A percentile compares a stretch with the other conserved stretches of the same genome.
Evolutionary conservation across 2,888 invertebrate species (phyloP).

Genomic region (Hirtodrosophila histrioides): DNA sequence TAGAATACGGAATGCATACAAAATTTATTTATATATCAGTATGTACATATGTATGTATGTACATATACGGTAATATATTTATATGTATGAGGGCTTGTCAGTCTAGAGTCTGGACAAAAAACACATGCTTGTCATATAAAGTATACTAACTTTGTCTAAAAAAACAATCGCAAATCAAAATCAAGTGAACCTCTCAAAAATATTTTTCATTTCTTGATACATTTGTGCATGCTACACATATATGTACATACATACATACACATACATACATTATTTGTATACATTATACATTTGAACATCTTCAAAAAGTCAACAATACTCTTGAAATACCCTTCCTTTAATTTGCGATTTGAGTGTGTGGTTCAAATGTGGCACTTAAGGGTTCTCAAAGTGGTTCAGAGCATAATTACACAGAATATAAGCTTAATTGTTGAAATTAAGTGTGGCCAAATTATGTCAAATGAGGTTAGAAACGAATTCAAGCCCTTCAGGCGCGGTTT

Average conservation of each 20-base stretch:
- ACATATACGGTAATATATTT: neutral
- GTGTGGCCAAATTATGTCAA: no score
- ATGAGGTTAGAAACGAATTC: no score
- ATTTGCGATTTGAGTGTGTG: no score
- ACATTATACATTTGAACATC: no score
- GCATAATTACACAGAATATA: no score
- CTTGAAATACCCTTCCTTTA: no score
- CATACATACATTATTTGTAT: no score
- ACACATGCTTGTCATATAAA: conserved; percentile 4
- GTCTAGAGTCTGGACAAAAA: neutral
- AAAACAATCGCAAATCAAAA: conserved; percentile 3
- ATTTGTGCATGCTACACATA: neutral
- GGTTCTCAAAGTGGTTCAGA: no score
- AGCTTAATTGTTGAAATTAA: no score
- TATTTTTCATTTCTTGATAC: neutral
- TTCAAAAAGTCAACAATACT: no score
- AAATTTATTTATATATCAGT: neutral
- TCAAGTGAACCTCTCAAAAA: conserved; percentile 19
- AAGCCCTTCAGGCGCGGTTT: no score
- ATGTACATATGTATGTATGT: neutral
- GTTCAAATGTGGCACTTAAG: no score
- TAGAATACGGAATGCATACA: neutral
- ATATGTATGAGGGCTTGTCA: neutral
- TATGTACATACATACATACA: conserved; percentile 1
- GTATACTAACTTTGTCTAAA: conserved; percentile 3